Evolutionary conservation across 2,113 vertebrate species (phyloP).

Genomic region (Illadopsis cleaveri): DNA sequence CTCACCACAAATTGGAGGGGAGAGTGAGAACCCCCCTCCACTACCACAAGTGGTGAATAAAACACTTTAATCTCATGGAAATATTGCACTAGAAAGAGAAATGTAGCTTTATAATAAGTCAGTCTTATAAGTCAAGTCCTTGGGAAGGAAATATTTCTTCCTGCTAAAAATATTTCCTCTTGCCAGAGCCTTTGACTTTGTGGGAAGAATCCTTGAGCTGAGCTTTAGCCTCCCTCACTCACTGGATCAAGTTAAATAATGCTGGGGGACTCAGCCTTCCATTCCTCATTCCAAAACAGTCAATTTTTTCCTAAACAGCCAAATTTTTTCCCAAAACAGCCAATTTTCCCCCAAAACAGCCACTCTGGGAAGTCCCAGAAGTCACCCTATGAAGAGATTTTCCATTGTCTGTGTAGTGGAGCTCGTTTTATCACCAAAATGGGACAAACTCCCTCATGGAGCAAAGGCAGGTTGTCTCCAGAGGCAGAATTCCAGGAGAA

Average conservation of each 20-base stretch:
- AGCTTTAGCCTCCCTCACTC: background rate
- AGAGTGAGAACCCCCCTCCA: background rate
- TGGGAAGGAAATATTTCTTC: background rate
- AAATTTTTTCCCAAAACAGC: background rate
- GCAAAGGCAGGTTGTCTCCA: background rate
- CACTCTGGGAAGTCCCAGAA: background rate
- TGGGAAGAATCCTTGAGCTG: background rate
- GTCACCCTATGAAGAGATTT: accelerated
- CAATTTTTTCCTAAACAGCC: background rate
- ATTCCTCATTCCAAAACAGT: background rate
- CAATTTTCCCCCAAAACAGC: background rate
- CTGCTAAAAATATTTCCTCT: background rate
- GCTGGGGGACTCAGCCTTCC: background rate
- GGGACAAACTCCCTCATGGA: background rate
- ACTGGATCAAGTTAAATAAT: background rate
- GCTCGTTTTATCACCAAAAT: background rate
- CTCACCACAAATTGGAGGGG: background rate
- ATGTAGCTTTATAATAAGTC: background rate
- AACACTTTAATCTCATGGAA: background rate
- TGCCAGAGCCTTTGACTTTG: background rate
- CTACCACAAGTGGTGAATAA: background rate
- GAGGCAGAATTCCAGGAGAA: background rate
- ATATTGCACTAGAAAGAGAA: background rate
- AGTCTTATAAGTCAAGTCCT: background rate
- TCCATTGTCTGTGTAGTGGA: background rate